Evolutionary conservation across 2,113 vertebrate species (phyloP), one percentile per base, ranked within the genome.

Genomic region (Patagioenas fasciata): DNA sequence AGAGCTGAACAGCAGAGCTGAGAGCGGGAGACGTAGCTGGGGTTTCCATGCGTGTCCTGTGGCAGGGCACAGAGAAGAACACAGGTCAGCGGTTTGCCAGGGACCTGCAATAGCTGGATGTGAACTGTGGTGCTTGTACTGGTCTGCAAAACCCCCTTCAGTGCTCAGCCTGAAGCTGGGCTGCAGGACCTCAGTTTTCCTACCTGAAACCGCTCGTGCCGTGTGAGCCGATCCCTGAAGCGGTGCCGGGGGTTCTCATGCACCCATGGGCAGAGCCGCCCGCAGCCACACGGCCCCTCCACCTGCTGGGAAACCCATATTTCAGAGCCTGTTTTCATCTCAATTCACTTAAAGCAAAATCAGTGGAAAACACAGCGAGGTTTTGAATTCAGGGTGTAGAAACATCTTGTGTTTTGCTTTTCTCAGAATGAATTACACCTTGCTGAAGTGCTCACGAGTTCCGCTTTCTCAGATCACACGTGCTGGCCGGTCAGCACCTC

Each of bases 161-260:
- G 50, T 2, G 15, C 64, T 42, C 25, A 13, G 73, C 65, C 44
- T 20, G 57, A 8, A 15, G 83, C 48, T 9, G 31, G 31, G 1
- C 15, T 2, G 5, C 42, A 12, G 42, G 17, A 6, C 4, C 1
- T 5, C 29, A 0, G 44, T 20, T 16, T 32, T 31, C 34, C 31
- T 6, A 19, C 34, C 74, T 4, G 28, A 24, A 62, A 19, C 15
- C 4, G 8, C 48, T 23, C 9, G 6, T n/a, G 28, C 44, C 1
- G 1, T 2, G 25, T 1, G 47, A 79, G 79, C 57, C 5, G 10
- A 13, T 4, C 11, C 24, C 10, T 3, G 3, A 6, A 1, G 15
- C 2, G 0, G 19, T 2, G 40, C 3, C 0, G 21, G 32, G 29
- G 29, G 23, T 6, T 34, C 53, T 8, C 1, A 40, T 5, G 18